phyloP scores from a whole-genome alignment of 2,888 invertebrate species.

The Euplexia lucipara region DNA sequence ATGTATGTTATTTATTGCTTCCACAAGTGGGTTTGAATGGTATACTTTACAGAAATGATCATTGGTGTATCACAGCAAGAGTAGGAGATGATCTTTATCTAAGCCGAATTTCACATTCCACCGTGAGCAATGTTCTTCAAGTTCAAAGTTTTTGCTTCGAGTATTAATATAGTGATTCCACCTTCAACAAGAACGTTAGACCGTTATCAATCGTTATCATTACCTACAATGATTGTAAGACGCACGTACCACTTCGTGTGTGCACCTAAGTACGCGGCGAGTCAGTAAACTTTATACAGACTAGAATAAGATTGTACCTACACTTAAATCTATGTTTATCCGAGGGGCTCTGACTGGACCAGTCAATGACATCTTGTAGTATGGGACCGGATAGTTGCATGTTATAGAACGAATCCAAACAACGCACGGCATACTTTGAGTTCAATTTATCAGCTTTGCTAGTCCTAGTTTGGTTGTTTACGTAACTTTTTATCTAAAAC shows the following conservation, averaged over 20 bases:
- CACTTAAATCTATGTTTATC: constrained; percentile 58
- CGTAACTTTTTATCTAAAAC: background rate
- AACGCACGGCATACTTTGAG: background rate
- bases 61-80: too few relatives aligned
- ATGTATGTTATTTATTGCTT: too few relatives aligned
- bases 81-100: too few relatives aligned
- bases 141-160: too few relatives aligned
- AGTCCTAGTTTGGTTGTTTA: constrained; percentile 5
- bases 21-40: too few relatives aligned
- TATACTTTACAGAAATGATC: too few relatives aligned
- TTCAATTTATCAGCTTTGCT: constrained; percentile 11
- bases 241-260: constrained; percentile 44
- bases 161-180: too few relatives aligned
- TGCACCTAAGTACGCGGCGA: constrained; percentile 40
- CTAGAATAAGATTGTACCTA: constrained; percentile 52
- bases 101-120: too few relatives aligned
- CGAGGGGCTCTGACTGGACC: constrained; percentile 20
- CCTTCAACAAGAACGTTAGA: constrained; percentile 44
- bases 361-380: constrained; percentile 42
- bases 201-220: constrained; percentile 63
- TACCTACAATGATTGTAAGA: constrained; percentile 50
- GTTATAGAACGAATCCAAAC: constrained; percentile 25
- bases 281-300: constrained; percentile 64
- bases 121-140: too few relatives aligned
- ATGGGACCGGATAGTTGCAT: constrained; percentile 4